Evolutionary conservation across 2,113 vertebrate species (phyloP).

Genomic region (Syngnathoides biaculeatus): DNA sequence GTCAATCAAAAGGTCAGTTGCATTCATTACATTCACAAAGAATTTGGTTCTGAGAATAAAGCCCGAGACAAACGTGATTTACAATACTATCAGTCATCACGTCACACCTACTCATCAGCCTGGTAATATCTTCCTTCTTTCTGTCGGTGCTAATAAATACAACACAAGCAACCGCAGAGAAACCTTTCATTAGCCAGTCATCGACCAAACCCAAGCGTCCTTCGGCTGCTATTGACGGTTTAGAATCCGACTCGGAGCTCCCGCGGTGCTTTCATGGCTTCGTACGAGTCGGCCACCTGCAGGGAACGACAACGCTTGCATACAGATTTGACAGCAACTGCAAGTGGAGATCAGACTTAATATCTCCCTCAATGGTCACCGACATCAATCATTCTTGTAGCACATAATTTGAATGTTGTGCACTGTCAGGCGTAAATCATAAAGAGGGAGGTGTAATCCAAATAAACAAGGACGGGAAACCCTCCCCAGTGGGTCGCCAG

Average conservation of each 20-base stretch:
- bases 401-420: not conserved
- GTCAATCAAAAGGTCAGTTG: too few relatives aligned
- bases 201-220: constrained; percentile 46
- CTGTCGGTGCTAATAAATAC: not conserved
- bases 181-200: not conserved
- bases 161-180: not conserved
- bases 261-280: not conserved
- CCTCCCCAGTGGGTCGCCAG: not conserved
- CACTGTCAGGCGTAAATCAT: not conserved
- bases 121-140: too few relatives aligned
- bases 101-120: too few relatives aligned
- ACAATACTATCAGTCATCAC: too few relatives aligned
- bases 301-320: not conserved
- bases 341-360: not conserved
- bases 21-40: too few relatives aligned
- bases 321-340: not conserved
- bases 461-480: not conserved
- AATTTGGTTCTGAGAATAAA: too few relatives aligned
- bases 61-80: too few relatives aligned
- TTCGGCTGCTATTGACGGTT: constrained; percentile 27
- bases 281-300: constrained; percentile 1
- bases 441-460: not conserved
- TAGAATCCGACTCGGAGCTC: constrained; percentile 48
- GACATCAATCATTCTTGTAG: not conserved
- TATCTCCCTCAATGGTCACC: not conserved